Evolutionary conservation across 2,888 invertebrate species (phyloP).

Genomic region (Leptopilina drosophilae): DNA sequence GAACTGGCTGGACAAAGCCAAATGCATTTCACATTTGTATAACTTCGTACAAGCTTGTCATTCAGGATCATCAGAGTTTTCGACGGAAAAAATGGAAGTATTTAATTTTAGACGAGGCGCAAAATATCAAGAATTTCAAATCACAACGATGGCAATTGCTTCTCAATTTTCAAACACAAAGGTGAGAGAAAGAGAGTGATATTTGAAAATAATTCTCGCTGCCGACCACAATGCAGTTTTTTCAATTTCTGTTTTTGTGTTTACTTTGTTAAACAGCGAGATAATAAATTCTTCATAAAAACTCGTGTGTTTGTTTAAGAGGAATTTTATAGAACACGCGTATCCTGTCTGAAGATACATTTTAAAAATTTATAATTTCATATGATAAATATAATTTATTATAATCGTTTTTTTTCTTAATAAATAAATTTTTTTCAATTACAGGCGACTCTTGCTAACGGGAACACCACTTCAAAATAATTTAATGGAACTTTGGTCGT

Average conservation of each 20-base stretch:
- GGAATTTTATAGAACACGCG: conserved; percentile 60
- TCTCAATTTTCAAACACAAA: conserved; percentile 94
- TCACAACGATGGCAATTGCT: conserved; percentile 99
- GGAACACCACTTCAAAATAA: conserved; percentile 98
- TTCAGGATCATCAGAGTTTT: conserved; percentile 99
- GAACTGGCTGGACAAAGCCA: conserved; percentile 96
- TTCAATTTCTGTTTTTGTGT: conserved; percentile 22
- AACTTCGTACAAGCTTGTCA: conserved; percentile 97
- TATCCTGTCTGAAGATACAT: conserved; percentile 68
- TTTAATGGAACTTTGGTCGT: conserved; percentile 97
- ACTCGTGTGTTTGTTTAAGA: conserved; percentile 62
- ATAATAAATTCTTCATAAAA: conserved; percentile 52
- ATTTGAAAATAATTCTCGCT: conserved; percentile 7
- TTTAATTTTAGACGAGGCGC: conserved; percentile 98
- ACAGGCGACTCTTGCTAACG: conserved; percentile 91
- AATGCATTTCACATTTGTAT: conserved; percentile 99
- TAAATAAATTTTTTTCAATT: conserved; percentile 53
- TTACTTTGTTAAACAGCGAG: conserved; percentile 38
- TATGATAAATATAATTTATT: background rate
- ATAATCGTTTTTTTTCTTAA: background rate
- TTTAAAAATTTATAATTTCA: background rate
- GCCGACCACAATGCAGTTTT: conserved; percentile 20
- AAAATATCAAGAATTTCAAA: conserved; percentile 99
- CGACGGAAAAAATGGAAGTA: conserved; percentile 99
- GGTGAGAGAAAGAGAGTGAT: conserved; percentile 73